These are phyloP conservation scores for Osedax frankpressi DNA, from an alignment of 2,888 invertebrate genomes.

Conservation along the genomic window DNA sequence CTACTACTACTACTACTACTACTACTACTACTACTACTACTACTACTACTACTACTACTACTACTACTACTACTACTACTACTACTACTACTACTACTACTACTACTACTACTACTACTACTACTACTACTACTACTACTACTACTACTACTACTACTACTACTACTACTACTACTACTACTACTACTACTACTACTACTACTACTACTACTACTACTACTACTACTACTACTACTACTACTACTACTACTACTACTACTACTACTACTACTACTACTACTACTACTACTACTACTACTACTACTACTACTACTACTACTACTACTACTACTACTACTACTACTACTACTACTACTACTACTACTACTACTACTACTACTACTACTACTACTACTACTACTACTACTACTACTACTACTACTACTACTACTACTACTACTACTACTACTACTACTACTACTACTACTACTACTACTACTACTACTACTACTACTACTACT, in stretches of 20 bases:
- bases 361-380: conserved; percentile 24
- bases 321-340: background rate
- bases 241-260: background rate
- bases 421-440: conserved; percentile 18
- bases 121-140: conserved; percentile 7
- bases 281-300: conserved; percentile 23
- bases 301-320: background rate
- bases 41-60: background rate
- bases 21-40: background rate
- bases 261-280: conserved; percentile 15
- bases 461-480: background rate
- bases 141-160: conserved; percentile 8
- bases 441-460: conserved; percentile 24
- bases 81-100: background rate
- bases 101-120: background rate
- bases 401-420: background rate
- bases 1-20: conserved; percentile 24
- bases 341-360: conserved; percentile 14
- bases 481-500: background rate
- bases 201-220: too few relatives aligned
- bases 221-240: conserved; percentile 11
- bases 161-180: conserved; percentile 15
- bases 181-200: conserved; percentile 11
- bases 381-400: conserved; percentile 19
- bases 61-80: background rate